Conservation (phyloP, 2,888 invertebrate genomes). For the Monochamus alternatus region DNA sequence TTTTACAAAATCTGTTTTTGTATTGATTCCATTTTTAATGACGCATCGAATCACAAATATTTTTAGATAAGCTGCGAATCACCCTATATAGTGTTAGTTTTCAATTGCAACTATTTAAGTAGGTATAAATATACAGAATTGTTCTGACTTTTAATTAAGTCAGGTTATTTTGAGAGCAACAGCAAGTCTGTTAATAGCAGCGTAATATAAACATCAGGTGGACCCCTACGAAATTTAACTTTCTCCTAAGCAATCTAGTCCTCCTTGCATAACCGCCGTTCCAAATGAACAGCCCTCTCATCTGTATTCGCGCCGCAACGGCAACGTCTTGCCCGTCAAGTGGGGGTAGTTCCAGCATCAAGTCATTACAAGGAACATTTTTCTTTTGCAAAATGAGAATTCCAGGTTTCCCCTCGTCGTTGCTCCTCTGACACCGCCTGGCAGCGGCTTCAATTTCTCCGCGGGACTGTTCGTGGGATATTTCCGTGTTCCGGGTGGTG, state of each 20-base stretch:
- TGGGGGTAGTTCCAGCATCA: slow-evolving; percentile 14
- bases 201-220: slow-evolving; percentile 5
- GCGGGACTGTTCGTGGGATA: background rate
- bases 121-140: too few species aligned
- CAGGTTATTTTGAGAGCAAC: too few species aligned
- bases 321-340: slow-evolving; percentile 11
- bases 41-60: too few species aligned
- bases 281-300: slow-evolving; percentile 18
- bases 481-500: too few species aligned
- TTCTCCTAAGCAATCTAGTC: slow-evolving; percentile 10
- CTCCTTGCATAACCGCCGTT: slow-evolving; percentile 5
- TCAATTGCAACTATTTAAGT: too few species aligned
- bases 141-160: too few species aligned
- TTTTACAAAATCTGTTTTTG: too few species aligned
- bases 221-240: background rate
- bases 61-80: too few species aligned
- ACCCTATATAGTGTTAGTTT: too few species aligned
- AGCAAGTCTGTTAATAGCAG: background rate
- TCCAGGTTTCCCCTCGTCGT: background rate
- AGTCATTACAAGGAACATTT: slow-evolving; percentile 25
- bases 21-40: too few species aligned
- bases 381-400: slow-evolving; percentile 20
- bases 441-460: background rate
- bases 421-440: background rate
- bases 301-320: slow-evolving; percentile 9